A percentile compares a stretch with the other conserved stretches of the same genome.
These are phyloP conservation scores for Chelon labrosus DNA, from an alignment of 2,797 vertebrate species.

Conservation along the genomic window DNA sequence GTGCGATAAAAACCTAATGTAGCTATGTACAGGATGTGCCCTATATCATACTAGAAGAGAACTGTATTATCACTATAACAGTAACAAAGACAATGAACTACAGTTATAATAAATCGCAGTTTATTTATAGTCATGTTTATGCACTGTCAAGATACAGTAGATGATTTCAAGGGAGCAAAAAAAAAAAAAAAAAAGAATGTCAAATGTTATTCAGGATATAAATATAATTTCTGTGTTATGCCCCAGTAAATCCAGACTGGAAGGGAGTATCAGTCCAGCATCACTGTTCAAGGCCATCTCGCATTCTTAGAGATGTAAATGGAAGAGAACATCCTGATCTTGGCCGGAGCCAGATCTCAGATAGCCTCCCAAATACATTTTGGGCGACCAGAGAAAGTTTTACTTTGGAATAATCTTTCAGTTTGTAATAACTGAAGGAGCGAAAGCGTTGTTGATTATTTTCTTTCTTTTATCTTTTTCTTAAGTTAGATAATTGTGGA, in stretches of 20 bases:
- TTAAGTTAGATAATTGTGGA: constrained; percentile 29
- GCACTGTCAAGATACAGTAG: constrained; percentile 45
- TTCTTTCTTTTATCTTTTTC: constrained; percentile 24
- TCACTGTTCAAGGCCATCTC: constrained; percentile 82
- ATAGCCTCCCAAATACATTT: constrained; percentile 56
- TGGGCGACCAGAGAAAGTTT: constrained; percentile 22
- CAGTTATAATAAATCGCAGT: constrained; percentile 56
- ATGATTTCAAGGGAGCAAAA: constrained; percentile 48
- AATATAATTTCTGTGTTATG: constrained; percentile 58
- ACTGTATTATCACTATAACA: constrained; percentile 6
- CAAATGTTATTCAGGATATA: constrained; percentile 55
- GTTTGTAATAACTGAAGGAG: constrained; percentile 42
- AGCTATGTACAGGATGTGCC: not conserved
- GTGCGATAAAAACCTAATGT: not conserved
- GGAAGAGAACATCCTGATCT: constrained; percentile 88
- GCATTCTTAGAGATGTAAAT: constrained; percentile 85
- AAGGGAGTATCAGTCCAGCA: constrained; percentile 81
- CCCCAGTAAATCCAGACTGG: constrained; percentile 35
- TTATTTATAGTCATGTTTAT: constrained; percentile 64
- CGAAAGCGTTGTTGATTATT: not conserved
- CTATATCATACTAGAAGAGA: not conserved
- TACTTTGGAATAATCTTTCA: constrained; percentile 21
- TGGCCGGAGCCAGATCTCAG: constrained; percentile 73
- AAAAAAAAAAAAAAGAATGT: constrained; percentile 14
- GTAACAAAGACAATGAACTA: constrained; percentile 28